Percentiles rank a stretch among this genome's conserved stretches.
These are phyloP conservation scores for Galbula dea DNA, from an alignment of 2,113 vertebrate genomes.

Conservation along the genomic window DNA sequence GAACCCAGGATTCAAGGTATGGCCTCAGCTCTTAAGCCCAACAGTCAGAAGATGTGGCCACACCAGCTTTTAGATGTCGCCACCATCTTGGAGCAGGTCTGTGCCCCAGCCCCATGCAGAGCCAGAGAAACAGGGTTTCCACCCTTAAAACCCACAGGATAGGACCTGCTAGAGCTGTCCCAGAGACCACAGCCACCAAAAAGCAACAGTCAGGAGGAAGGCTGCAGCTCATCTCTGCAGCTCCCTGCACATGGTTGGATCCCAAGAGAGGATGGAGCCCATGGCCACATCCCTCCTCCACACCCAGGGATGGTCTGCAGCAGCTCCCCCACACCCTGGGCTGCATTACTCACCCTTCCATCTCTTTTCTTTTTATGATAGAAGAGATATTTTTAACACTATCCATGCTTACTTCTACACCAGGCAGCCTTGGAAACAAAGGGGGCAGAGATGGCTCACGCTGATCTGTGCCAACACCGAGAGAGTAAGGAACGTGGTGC, in stretches of 20 bases:
- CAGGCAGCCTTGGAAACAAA: conserved; percentile 27
- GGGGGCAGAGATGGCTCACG: neutral
- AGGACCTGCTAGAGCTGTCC: neutral
- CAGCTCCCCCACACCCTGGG: neutral
- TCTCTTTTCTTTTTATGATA: neutral
- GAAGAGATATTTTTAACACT: neutral
- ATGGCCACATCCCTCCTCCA: neutral
- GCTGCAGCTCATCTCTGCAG: neutral
- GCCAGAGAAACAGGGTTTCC: neutral
- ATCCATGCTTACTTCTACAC: neutral
- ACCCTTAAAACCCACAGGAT: neutral
- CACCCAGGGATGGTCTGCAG: accelerated
- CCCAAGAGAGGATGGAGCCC: neutral
- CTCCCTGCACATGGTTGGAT: accelerated
- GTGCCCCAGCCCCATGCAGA: accelerated
- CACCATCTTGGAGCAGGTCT: accelerated
- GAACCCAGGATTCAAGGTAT: too few relatives aligned
- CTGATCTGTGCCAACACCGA: neutral
- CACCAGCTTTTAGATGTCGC: neutral
- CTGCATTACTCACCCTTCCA: neutral
- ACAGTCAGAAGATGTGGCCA: accelerated
- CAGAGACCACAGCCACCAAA: neutral
- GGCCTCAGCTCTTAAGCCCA: neutral
- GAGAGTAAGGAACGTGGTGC: neutral
- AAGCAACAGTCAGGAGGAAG: neutral